Percentiles rank a stretch among this genome's conserved stretches.
Conservation (phyloP, 1,140 invertebrate genomes). For the Heliothis subflexa region DNA sequence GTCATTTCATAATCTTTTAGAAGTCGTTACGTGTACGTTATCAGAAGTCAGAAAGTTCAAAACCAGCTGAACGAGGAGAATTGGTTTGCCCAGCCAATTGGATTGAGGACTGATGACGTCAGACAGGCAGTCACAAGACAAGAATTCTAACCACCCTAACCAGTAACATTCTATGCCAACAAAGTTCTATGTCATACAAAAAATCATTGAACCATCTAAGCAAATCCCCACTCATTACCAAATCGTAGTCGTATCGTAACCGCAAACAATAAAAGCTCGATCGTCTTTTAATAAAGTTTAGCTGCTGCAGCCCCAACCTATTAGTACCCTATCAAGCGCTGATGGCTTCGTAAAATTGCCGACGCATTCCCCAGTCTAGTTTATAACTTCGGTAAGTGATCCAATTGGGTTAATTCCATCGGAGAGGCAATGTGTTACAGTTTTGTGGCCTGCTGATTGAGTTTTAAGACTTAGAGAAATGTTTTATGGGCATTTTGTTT, state of each 20-base stretch:
- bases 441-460: not conserved
- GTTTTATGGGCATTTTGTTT: too few species aligned
- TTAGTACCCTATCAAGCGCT: slow-evolving; percentile 27
- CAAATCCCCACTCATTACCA: not conserved
- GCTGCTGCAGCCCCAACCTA: slow-evolving; percentile 17
- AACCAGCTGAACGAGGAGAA: too few species aligned
- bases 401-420: slow-evolving; percentile 1
- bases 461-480: not conserved
- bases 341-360: slow-evolving; percentile 15
- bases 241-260: not conserved
- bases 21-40: too few species aligned
- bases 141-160: too few species aligned
- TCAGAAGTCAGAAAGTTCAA: too few species aligned
- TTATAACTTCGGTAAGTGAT: slow-evolving; percentile 17
- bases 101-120: too few species aligned
- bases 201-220: too few species aligned
- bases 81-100: too few species aligned
- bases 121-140: too few species aligned
- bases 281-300: slow-evolving; percentile 11
- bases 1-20: too few species aligned
- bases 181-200: too few species aligned
- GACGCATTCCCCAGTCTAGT: not conserved
- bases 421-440: not conserved
- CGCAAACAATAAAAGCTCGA: not conserved
- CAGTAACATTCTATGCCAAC: too few species aligned